A percentile compares a stretch with the other conserved stretches of the same genome.
Conservation (phyloP, 2,888 invertebrate genomes). For the Xestoiulus laeticollis region DNA sequence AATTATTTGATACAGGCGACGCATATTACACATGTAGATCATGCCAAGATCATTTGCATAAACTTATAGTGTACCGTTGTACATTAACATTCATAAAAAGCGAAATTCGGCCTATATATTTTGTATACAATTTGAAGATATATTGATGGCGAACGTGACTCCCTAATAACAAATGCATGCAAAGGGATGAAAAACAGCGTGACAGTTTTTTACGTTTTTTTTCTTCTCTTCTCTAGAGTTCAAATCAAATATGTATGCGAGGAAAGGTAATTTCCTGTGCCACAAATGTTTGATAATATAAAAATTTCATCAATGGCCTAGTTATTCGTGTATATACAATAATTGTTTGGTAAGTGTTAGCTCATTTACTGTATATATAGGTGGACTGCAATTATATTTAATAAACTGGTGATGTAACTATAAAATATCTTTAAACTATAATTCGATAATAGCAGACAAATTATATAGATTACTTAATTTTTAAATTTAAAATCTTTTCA, state of each 20-base stretch:
- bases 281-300: not conserved
- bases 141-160: slow-evolving; percentile 26
- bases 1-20: slow-evolving; percentile 26
- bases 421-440: too few species aligned
- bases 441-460: too few species aligned
- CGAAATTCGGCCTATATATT: slow-evolving; percentile 26
- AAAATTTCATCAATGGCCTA: not conserved
- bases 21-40: slow-evolving; percentile 19
- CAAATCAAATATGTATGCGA: not conserved
- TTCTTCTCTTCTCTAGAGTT: not conserved
- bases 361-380: too few species aligned
- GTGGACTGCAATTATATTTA: not conserved
- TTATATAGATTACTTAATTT: too few species aligned
- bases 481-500: too few species aligned
- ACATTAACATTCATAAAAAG: slow-evolving; percentile 20
- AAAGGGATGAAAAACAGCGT: slow-evolving; percentile 11
- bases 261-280: not conserved
- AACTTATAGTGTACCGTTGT: not conserved
- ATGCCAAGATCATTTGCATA: slow-evolving; percentile 26
- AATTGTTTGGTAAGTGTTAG: too few species aligned
- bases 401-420: too few species aligned
- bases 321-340: too few species aligned
- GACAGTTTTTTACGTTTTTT: not conserved
- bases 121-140: slow-evolving; percentile 19
- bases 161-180: slow-evolving; percentile 26